Conservation (phyloP, 1,140 invertebrate genomes). For the Aphaenogaster ashmeadi region DNA sequence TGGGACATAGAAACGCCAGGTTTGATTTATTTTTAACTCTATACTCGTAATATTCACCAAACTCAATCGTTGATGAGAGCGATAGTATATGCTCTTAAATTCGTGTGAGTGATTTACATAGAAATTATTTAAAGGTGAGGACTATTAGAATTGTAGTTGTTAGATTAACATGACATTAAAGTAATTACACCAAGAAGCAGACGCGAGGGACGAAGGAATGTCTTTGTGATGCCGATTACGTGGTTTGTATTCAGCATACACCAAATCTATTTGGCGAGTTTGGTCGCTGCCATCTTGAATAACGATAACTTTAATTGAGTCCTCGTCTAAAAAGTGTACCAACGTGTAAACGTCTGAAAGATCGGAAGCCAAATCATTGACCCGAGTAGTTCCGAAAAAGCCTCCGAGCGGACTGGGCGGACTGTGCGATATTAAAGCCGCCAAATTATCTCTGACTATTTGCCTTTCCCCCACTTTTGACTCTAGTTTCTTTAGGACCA, state of each 20-base stretch:
- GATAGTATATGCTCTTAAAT: neutral
- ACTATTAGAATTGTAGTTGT: slow-evolving; percentile 11
- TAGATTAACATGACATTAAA: slow-evolving; percentile 42
- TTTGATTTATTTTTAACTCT: slow-evolving; percentile 77
- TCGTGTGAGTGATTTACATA: neutral
- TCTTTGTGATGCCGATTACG: slow-evolving; percentile 22
- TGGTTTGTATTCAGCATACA: slow-evolving; percentile 23
- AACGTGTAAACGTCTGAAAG: slow-evolving; percentile 43
- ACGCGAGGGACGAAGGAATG: neutral
- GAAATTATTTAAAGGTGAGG: neutral
- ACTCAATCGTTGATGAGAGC: slow-evolving; percentile 8
- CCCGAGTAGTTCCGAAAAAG: slow-evolving; percentile 79
- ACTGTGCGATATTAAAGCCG: slow-evolving; percentile 82
- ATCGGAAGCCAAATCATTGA: slow-evolving; percentile 75
- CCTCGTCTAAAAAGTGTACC: slow-evolving; percentile 37
- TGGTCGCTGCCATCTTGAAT: slow-evolving; percentile 28
- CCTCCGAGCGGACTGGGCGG: slow-evolving; percentile 86
- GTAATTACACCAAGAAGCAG: slow-evolving; percentile 5
- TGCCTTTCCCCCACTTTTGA: slow-evolving; percentile 83
- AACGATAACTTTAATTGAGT: slow-evolving; percentile 35
- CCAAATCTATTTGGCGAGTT: slow-evolving; percentile 66
- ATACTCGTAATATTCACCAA: neutral
- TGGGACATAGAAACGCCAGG: slow-evolving; percentile 94
- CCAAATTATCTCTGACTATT: slow-evolving; percentile 83
- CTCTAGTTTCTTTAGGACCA: slow-evolving; percentile 90